Conservation (phyloP, 2,888 invertebrate genomes). For the Fissipunctia ypsillon region DNA sequence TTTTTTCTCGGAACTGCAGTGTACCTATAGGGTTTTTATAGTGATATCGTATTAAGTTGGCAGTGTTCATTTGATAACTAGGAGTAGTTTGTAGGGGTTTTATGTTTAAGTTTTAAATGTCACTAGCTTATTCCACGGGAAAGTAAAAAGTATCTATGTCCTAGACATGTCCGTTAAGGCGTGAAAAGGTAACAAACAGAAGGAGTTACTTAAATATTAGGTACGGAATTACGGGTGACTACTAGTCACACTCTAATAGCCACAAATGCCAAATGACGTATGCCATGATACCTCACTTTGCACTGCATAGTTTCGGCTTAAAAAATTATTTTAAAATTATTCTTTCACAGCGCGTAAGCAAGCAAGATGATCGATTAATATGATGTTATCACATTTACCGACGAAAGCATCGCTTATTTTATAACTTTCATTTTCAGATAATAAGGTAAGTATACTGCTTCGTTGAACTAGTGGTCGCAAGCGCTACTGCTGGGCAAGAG, state of each 20-base stretch:
- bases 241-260: not conserved
- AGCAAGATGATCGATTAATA: not conserved
- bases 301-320: not conserved
- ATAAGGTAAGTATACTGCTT: not conserved
- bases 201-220: too few species aligned
- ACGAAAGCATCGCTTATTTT: not conserved
- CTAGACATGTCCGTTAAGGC: too few species aligned
- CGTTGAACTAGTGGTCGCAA: too few species aligned
- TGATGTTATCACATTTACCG: not conserved
- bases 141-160: too few species aligned
- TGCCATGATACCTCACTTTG: not conserved
- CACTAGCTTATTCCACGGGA: too few species aligned
- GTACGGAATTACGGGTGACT: not conserved
- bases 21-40: not conserved
- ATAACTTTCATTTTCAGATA: not conserved
- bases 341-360: not conserved
- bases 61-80: not conserved
- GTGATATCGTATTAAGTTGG: not conserved
- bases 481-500: too few species aligned
- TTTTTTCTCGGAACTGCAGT: conserved; percentile 30
- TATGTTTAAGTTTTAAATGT: too few species aligned
- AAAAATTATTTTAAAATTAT: not conserved
- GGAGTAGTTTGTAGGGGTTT: not conserved
- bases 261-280: not conserved
- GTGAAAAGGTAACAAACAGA: too few species aligned